Base-by-base conservation (phyloP, 2,113 vertebrate species). In the Passer montanus region DNA sequence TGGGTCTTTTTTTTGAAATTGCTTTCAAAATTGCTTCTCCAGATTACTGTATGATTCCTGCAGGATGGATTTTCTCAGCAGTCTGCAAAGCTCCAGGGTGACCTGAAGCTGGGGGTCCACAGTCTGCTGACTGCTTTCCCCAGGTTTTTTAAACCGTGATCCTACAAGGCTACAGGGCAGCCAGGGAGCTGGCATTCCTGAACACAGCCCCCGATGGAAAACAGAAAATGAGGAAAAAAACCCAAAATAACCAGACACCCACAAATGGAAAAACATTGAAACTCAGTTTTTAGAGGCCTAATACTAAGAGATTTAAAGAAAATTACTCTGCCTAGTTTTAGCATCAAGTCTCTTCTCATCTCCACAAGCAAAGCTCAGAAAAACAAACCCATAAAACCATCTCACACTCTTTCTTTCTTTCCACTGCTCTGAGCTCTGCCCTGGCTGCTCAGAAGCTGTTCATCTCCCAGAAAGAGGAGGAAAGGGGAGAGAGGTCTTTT, bases 371-470 rank as follows among this genome's bases (percentile, higher is more conserved):
- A 69, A 76, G 67, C 33, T 89, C 53, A 87, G 67, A 69, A 94
- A 96, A 95, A 89, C 84, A 90, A 97, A 84, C 63, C 63, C 58
- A 88, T 55, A 77, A 92, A 93, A 69, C 17, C 88, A 73, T 21
- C 26, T 35, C 4, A 3, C 62, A 24, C 26, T 18, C 10, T 82
- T 68, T 27, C 58, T 68, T 94, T 58, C 84, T 72, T 95, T 58
- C 89, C 91, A 66, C 62, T 44, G 23, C 75, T 64, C 67, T 78
- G 59, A 11, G 3, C 66, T 53, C 47, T 4, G 7, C 41, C 59
- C 43, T 13, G 2, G 26, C 67, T 63, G 63, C 50, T 88, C 49
- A 73, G 33, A 83, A 87, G 21, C 2, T n/a, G 17, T 2, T 64
- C 17, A 13, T 33, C 73, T 78, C 84, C 59, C 91, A 50, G 43